These are phyloP conservation scores for Staurois parvus DNA, from an alignment of 2,797 vertebrate genomes.

Conservation along the genomic window DNA sequence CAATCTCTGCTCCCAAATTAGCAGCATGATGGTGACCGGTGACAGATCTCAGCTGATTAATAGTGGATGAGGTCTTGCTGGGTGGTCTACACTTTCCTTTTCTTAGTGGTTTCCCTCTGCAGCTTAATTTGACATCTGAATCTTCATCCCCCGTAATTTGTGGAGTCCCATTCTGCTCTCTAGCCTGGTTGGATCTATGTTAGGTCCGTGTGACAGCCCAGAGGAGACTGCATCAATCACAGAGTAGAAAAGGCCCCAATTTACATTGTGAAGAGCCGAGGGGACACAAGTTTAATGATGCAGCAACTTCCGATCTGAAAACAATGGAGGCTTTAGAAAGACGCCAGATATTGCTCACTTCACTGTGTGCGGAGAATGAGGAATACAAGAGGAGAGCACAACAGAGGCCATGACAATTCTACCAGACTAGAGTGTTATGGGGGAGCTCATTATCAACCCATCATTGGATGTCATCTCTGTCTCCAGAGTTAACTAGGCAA, in stretches of 20 bases:
- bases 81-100: slow-evolving; percentile 12
- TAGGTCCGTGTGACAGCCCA: slow-evolving; percentile 1
- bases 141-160: background rate
- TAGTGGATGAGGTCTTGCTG: background rate
- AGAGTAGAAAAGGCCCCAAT: slow-evolving; percentile 12
- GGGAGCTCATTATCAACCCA: background rate
- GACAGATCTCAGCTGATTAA: background rate
- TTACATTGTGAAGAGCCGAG: slow-evolving; percentile 8
- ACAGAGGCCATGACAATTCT: background rate
- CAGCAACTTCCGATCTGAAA: slow-evolving; percentile 19
- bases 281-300: background rate
- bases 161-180: slow-evolving; percentile 8
- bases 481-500: too few species aligned
- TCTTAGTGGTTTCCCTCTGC: background rate
- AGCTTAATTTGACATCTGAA: slow-evolving; percentile 12
- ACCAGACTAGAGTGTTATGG: background rate
- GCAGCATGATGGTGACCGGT: slow-evolving; percentile 1
- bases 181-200: background rate
- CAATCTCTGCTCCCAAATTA: slow-evolving; percentile 1
- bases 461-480: too few species aligned
- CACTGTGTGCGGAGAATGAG: slow-evolving; percentile 22
- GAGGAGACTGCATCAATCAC: background rate
- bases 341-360: background rate
- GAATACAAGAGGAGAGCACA: background rate
- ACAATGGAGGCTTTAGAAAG: slow-evolving; percentile 17